A percentile compares a stretch with the other conserved stretches of the same genome.
These are phyloP conservation scores for Trissolcus basalis DNA, from an alignment of 1,140 invertebrate species.

Conservation along the genomic window DNA sequence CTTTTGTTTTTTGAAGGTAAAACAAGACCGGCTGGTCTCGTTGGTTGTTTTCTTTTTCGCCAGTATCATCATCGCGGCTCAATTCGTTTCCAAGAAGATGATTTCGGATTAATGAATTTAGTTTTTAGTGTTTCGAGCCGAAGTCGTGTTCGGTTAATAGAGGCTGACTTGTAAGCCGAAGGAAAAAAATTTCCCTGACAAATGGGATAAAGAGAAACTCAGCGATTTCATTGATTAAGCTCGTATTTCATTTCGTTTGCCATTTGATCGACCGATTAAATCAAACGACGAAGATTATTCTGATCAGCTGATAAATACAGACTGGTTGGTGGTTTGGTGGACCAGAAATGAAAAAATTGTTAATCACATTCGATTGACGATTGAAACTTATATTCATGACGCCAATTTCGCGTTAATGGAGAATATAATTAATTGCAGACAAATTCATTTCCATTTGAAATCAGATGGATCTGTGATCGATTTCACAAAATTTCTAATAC, in stretches of 20 bases:
- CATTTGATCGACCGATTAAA: constrained; percentile 36
- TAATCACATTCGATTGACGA: constrained; percentile 61
- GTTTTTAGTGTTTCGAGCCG: constrained; percentile 30
- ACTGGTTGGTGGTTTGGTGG: background rate
- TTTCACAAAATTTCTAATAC: too few species aligned
- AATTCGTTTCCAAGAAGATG: constrained; percentile 44
- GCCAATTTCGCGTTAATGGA: too few species aligned
- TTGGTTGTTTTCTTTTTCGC: constrained; percentile 5
- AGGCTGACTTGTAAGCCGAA: constrained; percentile 23
- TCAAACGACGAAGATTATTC: constrained; percentile 30
- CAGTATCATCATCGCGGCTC: constrained; percentile 13
- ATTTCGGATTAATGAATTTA: constrained; percentile 42
- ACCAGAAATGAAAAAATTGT: constrained; percentile 6
- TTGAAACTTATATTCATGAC: too few species aligned
- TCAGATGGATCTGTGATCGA: too few species aligned
- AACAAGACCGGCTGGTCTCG: background rate
- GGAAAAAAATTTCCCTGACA: constrained; percentile 16
- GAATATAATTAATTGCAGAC: too few species aligned
- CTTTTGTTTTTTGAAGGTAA: constrained; percentile 1
- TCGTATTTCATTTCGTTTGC: constrained; percentile 46
- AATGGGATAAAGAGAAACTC: constrained; percentile 31
- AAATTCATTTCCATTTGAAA: background rate
- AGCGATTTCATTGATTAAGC: constrained; percentile 32
- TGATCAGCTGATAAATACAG: constrained; percentile 12
- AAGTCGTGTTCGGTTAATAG: constrained; percentile 43